phyloP scores from a whole-genome alignment of 2,113 vertebrate genomes.

The Tachuris rubrigastra region DNA sequence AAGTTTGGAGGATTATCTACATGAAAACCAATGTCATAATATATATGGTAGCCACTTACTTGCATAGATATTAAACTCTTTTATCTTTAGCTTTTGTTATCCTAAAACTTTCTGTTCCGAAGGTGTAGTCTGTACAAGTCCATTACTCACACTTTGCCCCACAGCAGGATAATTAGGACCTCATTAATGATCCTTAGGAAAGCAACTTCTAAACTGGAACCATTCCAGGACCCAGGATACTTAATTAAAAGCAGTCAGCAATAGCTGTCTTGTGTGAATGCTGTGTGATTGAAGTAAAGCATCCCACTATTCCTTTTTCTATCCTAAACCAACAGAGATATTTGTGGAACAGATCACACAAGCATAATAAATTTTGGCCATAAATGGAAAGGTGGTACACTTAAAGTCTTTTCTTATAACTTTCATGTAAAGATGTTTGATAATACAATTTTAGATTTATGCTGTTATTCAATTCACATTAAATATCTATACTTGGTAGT shows the following conservation, averaged over 20 bases:
- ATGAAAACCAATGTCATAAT: not conserved
- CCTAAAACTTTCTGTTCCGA: not conserved
- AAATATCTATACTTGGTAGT: not conserved
- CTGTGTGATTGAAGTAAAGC: not conserved
- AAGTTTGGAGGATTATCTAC: not conserved
- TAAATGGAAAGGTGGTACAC: not conserved
- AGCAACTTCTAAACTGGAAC: not conserved
- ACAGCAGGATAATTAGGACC: not conserved
- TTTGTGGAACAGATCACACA: not conserved
- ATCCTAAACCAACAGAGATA: not conserved
- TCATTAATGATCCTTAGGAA: not conserved
- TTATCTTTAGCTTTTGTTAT: not conserved
- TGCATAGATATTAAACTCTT: not conserved
- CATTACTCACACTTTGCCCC: not conserved
- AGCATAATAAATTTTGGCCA: not conserved
- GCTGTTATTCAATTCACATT: not conserved
- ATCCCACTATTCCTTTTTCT: not conserved
- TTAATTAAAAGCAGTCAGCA: not conserved
- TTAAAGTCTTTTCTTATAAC: not conserved
- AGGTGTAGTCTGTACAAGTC: not conserved
- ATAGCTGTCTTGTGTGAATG: not conserved
- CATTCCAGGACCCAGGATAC: not conserved
- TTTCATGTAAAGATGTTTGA: not conserved
- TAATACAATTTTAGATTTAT: not conserved
- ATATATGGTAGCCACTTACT: not conserved